Evolutionary conservation across 2,113 vertebrate species (phyloP), one percentile per base, ranked within the genome.

Genomic region (Notothenia rossii): DNA sequence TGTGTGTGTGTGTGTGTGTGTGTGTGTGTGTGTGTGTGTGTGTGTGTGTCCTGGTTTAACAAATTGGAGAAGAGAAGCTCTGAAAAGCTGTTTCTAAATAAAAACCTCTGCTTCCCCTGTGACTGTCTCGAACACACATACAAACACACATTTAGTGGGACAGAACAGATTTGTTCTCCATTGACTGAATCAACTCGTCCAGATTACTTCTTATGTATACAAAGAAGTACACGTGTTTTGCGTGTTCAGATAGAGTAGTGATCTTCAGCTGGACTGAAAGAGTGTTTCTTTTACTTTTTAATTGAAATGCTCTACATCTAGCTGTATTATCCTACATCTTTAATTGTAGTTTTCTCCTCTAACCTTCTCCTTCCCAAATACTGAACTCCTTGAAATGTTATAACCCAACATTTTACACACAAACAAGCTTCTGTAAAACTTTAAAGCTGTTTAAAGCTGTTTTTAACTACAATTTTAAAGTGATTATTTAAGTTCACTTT

Each of bases 61-160:
- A 33, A 2, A 4, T 48, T 3, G 43, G 66, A 64, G 50, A 76
- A 82, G 59, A 75, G 58, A 82, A 61, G 20, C 69, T 74, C 25
- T 54, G 55, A 67, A 63, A 65, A 58, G 49, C 22, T 8, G 53
- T 51, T 70, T 56, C 73, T 62, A 77, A 77, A 71, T 75, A 78
- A 84, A 48, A 74, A 22, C 13, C 29, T 48, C 25, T 61, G 54
- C 40, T 55, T 48, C 25, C 66, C 66, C 36, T 63, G 66, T 76
- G 77, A 75, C 77, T 13, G 2, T 68, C 64, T 60, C 55, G 49
- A 29, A 55, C 73, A 56, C 36, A 65, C n/a, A 66, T 22, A 33
- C 33, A 70, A 58, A 45, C 20, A 58, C 74, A 67, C 25, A 50
- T 54, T 63, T 5, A 45, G 18, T 7, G 29, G 49, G 59, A 61